Conservation (phyloP, 1,140 invertebrate genomes). For the Hycleus cichorii region DNA sequence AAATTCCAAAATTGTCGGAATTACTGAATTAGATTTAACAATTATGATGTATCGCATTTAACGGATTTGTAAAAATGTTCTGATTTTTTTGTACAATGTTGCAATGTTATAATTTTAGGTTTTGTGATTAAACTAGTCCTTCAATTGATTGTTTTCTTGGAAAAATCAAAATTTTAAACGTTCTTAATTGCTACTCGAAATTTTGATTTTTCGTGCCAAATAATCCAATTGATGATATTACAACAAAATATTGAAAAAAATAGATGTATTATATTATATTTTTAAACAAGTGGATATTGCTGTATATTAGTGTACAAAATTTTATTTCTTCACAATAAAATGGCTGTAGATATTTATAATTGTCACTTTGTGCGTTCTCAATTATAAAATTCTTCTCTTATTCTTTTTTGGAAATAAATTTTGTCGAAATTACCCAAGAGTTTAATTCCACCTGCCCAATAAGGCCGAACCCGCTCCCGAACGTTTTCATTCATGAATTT, state of each 20-base stretch:
- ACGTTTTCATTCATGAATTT: no score
- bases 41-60: neutral
- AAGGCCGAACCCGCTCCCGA: no score
- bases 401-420: no score
- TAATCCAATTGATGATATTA: neutral
- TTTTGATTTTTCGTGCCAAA: slow-evolving; percentile 4
- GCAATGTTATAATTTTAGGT: slow-evolving; percentile 32
- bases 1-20: neutral
- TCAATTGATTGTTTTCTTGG: slow-evolving; percentile 5
- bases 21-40: neutral
- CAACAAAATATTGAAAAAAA: slow-evolving; percentile 9
- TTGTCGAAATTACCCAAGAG: no score
- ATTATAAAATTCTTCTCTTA: no score
- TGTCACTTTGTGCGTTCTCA: no score
- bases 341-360: slow-evolving; percentile 6
- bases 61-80: neutral
- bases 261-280: slow-evolving; percentile 24
- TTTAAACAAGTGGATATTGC: slow-evolving; percentile 23
- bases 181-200: slow-evolving; percentile 22
- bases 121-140: slow-evolving; percentile 38
- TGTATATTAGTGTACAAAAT: slow-evolving; percentile 31
- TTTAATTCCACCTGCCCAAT: no score
- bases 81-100: slow-evolving; percentile 7
- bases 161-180: neutral
- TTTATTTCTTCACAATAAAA: slow-evolving; percentile 24